Conservation (phyloP, 2,797 vertebrate genomes). For the Lagodon rhomboides region DNA sequence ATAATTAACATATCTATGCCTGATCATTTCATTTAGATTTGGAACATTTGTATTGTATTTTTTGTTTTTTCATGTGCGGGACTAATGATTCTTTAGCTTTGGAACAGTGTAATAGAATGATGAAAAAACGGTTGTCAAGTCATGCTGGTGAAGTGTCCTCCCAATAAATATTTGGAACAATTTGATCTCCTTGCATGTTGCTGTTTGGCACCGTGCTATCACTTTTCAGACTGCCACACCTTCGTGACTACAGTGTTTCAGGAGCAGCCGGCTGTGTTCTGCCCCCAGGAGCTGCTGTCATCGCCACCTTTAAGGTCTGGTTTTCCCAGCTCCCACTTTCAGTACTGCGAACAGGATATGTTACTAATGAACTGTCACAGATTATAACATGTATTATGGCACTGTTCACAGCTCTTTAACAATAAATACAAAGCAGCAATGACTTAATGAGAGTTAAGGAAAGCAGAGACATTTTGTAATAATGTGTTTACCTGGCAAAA, state of each 20-base stretch:
- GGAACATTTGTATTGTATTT: conserved; percentile 8
- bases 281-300: conserved; percentile 36
- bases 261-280: conserved; percentile 45
- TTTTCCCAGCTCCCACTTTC: conserved; percentile 24
- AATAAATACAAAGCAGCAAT: conserved; percentile 14
- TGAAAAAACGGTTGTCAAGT: not conserved
- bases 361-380: not conserved
- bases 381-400: not conserved
- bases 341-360: conserved; percentile 23
- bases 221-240: conserved; percentile 26
- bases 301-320: conserved; percentile 22
- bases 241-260: conserved; percentile 37
- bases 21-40: conserved; percentile 34
- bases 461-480: conserved; percentile 1
- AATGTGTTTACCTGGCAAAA: conserved; percentile 23
- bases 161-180: conserved; percentile 12
- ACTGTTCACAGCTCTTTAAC: conserved; percentile 7
- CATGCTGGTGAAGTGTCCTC: conserved; percentile 11
- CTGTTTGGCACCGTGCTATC: conserved; percentile 6
- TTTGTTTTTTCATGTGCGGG: conserved; percentile 6
- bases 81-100: conserved; percentile 15
- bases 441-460: conserved; percentile 2
- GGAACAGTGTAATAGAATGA: not conserved
- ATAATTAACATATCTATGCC: conserved; percentile 38
- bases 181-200: conserved; percentile 21